Conservation (phyloP, 2,113 vertebrate species). For the Oceanodroma tethys region DNA sequence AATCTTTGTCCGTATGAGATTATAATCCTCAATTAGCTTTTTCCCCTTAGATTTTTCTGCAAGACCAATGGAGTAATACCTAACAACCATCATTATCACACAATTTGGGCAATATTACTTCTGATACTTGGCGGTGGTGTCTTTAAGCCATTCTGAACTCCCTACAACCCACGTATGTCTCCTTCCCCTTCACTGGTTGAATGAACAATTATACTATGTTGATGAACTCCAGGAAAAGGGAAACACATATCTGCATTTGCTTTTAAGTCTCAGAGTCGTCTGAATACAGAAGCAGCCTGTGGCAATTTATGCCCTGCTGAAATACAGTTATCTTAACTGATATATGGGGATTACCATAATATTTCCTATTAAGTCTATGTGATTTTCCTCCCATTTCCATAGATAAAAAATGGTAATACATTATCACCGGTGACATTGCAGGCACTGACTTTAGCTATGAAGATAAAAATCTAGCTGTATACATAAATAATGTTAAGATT, state of each 20-base stretch:
- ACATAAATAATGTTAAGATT: slow-evolving; percentile 19
- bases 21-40: not conserved
- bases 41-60: not conserved
- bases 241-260: slow-evolving; percentile 33
- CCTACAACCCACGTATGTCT: not conserved
- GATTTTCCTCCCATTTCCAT: slow-evolving; percentile 48
- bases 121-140: not conserved
- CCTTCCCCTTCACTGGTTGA: not conserved
- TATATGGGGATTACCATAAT: slow-evolving; percentile 56
- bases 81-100: not conserved
- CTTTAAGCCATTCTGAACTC: slow-evolving; percentile 1
- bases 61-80: not conserved
- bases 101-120: not conserved
- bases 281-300: slow-evolving; percentile 21
- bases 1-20: not conserved
- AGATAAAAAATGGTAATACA: slow-evolving; percentile 49
- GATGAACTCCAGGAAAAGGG: not conserved
- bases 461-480: slow-evolving; percentile 36
- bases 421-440: slow-evolving; percentile 35
- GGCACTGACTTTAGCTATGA: not conserved
- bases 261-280: slow-evolving; percentile 26
- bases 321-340: slow-evolving; percentile 58
- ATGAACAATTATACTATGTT: slow-evolving; percentile 1
- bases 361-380: slow-evolving; percentile 47
- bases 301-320: slow-evolving; percentile 58